A percentile compares a stretch with the other conserved stretches of the same genome.
These are phyloP conservation scores for Cyphomyrus plagiostoma DNA, from an alignment of 2,113 vertebrate genomes.

Conservation along the genomic window DNA sequence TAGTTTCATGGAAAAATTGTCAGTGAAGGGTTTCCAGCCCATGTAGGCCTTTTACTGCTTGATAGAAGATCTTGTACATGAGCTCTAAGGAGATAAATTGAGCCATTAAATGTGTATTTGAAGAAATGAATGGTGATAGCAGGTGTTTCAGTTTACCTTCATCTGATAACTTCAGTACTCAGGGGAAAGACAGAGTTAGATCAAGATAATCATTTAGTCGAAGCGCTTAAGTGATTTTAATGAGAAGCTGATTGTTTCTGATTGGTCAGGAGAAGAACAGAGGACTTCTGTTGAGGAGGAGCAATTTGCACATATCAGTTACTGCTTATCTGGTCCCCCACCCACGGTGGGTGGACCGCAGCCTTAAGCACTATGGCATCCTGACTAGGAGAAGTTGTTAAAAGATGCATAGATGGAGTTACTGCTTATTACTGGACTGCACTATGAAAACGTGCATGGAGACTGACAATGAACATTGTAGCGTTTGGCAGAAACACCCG, in stretches of 20 bases:
- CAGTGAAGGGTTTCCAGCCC: not conserved
- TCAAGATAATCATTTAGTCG: not conserved
- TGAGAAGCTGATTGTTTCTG: not conserved
- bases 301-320: not conserved
- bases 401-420: not conserved
- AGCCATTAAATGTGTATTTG: not conserved
- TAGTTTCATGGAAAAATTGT: not conserved
- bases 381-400: not conserved
- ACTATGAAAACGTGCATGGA: not conserved
- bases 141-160: not conserved
- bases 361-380: not conserved
- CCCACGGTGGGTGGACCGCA: not conserved
- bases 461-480: not conserved
- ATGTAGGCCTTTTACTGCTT: not conserved
- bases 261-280: not conserved
- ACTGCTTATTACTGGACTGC: not conserved
- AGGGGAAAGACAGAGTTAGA: not conserved
- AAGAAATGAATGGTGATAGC: not conserved
- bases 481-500: not conserved
- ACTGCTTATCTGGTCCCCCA: not conserved
- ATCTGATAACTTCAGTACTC: not conserved
- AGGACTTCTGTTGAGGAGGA: not conserved
- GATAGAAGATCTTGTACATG: not conserved
- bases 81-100: not conserved
- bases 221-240: not conserved